phyloP scores from a whole-genome alignment of 2,113 vertebrate genomes.

The Mus musculus region GRCm39 chr8:105666001-105666500 shows the following conservation, averaged over 20 bases:
- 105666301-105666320: background rate
- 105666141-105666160: background rate
- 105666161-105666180: background rate
- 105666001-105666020: background rate
- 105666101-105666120: background rate
- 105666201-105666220: constrained; percentile 85
- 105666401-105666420: background rate
- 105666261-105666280: constrained; percentile 88
- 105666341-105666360: too few species aligned
- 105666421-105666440: background rate
- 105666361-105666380: background rate
- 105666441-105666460: background rate
- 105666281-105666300: constrained; percentile 85
- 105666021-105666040: background rate
- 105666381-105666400: background rate
- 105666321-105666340: background rate
- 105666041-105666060: background rate
- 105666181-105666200: constrained; percentile 82
- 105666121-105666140: background rate
- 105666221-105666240: constrained; percentile 83
- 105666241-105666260: constrained; percentile 86
- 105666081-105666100: background rate
- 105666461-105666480: background rate
- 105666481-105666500: constrained; percentile 63
- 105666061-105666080: background rate